Evolutionary conservation across 2,113 vertebrate genomes (phyloP), one percentile per base, ranked within the genome.

Genomic region (Tragulus kanchil): DNA sequence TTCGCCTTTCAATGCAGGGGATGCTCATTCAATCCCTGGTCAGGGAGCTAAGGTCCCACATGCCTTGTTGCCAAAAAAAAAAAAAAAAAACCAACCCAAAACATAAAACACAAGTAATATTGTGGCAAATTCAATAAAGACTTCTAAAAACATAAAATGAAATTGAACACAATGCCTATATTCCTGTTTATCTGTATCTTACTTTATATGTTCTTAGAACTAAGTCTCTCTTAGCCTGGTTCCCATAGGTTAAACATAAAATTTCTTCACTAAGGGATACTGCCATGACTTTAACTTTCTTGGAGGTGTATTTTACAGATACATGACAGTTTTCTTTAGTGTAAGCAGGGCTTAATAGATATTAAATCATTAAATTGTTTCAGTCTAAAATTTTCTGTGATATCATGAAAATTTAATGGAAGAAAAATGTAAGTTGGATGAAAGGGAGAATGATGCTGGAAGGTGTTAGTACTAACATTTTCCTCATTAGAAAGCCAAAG

Each of bases 371-470:
- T 78, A 2, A 88, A 11, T 71, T 97, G 25, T 26, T 94, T 69
- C 42, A 19, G 14, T 42, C 45, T 82, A 84, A 94, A 64, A 73
- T 71, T 92, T 88, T 90, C 16, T 23, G 54, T 90, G 26, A 71
- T 85, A 93, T 28, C 3, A 58, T 69, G 2, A 94, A 89, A 95
- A 54, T 88, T 77, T 94, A 93, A 93, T 65, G 97, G 67, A 25
- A 88, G 14, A 65, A 97, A 82, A 78, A 36, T 61, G 96, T 82
- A 79, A 84, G 15, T 59, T 5, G 26, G 8, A 79, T 69, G 82
- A 95, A 94, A 97, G 31, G 42, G 19, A 96, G 85, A 85, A 89
- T 93, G 75, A 89, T 78, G 16, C 36, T 88, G 69, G 67, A 93
- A 94, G 15, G n/a, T 95, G 28, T 52, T 61, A 84, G 69, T 91